A percentile compares a stretch with the other conserved stretches of the same genome.
These are phyloP conservation scores for Pollimyrus isidori DNA, from an alignment of 2,113 vertebrate genomes.

Conservation along the genomic window DNA sequence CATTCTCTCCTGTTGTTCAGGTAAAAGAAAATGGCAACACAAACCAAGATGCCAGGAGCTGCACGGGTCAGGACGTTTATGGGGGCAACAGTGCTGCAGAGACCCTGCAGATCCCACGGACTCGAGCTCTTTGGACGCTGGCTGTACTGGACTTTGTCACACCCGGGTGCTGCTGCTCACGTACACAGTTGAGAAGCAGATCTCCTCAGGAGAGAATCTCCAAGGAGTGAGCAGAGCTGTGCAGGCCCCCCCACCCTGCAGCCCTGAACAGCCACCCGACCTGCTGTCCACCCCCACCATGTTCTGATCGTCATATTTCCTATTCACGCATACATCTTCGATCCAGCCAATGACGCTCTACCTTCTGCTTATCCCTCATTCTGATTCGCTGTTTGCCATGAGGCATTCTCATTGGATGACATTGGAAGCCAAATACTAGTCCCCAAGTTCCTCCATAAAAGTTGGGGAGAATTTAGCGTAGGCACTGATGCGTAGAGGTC, in stretches of 20 bases:
- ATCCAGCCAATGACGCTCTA: background rate
- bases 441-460: background rate
- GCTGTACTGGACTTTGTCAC: constrained; percentile 11
- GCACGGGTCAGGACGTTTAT: constrained; percentile 56
- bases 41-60: constrained; percentile 59
- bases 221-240: background rate
- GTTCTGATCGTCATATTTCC: background rate
- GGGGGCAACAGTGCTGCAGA: constrained; percentile 52
- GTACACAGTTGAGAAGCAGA: background rate
- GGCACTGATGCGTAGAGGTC: background rate
- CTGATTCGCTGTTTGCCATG: background rate
- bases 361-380: constrained; percentile 20
- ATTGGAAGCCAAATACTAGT: constrained; percentile 9
- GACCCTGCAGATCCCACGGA: constrained; percentile 67
- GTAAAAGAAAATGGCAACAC: constrained; percentile 70
- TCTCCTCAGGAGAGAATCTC: background rate
- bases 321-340: background rate
- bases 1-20: constrained; percentile 48
- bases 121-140: constrained; percentile 66
- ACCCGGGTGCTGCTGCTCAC: constrained; percentile 33
- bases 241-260: background rate
- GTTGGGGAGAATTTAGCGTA: background rate
- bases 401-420: background rate
- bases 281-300: background rate
- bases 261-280: background rate